Evolutionary conservation across 2,113 vertebrate genomes (phyloP).

Genomic region (Gracilinanus agilis): DNA sequence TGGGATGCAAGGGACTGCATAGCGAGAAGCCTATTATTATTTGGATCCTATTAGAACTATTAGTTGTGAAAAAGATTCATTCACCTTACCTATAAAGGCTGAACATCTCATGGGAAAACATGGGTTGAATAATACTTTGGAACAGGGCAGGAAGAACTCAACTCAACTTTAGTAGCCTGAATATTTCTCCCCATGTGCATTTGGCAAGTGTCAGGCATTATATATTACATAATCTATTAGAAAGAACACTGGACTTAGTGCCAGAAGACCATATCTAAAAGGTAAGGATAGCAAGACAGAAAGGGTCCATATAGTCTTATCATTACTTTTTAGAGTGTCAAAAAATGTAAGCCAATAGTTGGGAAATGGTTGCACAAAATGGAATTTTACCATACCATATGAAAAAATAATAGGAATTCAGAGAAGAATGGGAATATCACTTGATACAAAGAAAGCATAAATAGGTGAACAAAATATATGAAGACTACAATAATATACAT

Average conservation of each 20-base stretch:
- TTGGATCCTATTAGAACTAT: background rate
- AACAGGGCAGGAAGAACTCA: background rate
- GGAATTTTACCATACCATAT: too few species aligned
- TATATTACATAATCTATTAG: too few species aligned
- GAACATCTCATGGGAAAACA: background rate
- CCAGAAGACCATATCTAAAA: background rate
- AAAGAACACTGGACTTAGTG: background rate
- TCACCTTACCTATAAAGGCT: background rate
- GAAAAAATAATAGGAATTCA: too few species aligned
- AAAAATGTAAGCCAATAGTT: too few species aligned
- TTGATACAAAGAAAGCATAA: too few species aligned
- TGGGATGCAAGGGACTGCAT: background rate
- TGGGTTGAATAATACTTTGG: too few species aligned
- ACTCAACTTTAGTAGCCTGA: background rate
- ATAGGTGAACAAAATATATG: too few species aligned
- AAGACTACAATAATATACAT: too few species aligned
- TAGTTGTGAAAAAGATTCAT: background rate
- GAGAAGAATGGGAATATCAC: too few species aligned
- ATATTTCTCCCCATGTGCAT: background rate
- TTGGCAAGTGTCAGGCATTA: background rate
- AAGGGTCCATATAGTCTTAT: background rate
- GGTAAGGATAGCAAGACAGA: background rate
- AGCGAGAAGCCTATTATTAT: background rate
- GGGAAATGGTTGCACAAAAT: too few species aligned
- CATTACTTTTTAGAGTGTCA: too few species aligned